phyloP scores from a whole-genome alignment of 2,888 invertebrate species.

The Nezara viridula region DNA sequence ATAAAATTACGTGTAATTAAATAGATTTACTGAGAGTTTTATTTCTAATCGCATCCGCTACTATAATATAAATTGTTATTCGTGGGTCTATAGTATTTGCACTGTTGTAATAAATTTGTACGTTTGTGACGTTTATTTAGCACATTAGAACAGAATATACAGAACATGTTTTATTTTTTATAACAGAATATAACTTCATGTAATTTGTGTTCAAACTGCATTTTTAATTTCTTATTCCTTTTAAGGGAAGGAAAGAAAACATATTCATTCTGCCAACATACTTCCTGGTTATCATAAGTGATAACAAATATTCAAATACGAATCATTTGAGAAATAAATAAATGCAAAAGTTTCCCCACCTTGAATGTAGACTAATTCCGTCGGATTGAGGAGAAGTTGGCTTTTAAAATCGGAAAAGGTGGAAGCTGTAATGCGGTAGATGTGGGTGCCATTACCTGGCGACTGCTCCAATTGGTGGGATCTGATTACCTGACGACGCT shows the following conservation, averaged over 20 bases:
- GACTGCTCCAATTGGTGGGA: conserved; percentile 22
- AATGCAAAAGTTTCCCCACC: conserved; percentile 32
- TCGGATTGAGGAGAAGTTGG: conserved; percentile 34
- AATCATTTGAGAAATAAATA: background rate
- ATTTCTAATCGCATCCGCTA: no score
- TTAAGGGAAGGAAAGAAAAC: background rate
- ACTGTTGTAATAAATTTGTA: no score
- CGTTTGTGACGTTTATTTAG: no score
- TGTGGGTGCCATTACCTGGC: conserved; percentile 23
- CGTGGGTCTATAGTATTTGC: no score
- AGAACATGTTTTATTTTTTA: no score
- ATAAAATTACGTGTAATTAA: no score
- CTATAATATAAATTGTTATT: no score
- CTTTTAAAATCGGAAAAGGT: conserved; percentile 32
- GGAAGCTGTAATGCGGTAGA: background rate
- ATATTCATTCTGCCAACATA: background rate
- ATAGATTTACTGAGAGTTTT: no score
- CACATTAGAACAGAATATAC: no score
- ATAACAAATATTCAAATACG: background rate
- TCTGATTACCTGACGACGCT: conserved; percentile 11
- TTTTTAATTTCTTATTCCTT: background rate
- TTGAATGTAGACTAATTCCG: conserved; percentile 35
- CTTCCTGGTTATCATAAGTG: background rate
- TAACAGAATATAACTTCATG: background rate
- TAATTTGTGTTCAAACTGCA: background rate